These are phyloP conservation scores for Conus canariensis DNA, from an alignment of 2,888 invertebrate genomes.

Conservation along the genomic window DNA sequence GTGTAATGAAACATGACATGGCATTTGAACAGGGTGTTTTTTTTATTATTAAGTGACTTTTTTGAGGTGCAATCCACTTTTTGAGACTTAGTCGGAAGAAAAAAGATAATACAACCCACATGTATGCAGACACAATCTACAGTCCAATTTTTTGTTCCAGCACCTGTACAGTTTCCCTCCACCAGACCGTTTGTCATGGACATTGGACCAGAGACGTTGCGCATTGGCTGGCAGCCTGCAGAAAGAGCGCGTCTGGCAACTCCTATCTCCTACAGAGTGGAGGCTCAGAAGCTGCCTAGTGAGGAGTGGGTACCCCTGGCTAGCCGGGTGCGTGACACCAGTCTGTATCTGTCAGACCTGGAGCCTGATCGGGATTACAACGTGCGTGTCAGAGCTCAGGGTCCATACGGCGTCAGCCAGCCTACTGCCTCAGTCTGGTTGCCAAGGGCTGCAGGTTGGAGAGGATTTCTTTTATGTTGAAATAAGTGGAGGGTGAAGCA, in stretches of 20 bases:
- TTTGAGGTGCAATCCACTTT: too few species aligned
- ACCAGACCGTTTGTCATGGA: conserved; percentile 68
- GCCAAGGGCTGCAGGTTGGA: conserved; percentile 68
- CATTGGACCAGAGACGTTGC: conserved; percentile 67
- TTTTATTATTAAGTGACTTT: too few species aligned
- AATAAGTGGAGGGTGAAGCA: not conserved
- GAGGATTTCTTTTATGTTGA: not conserved
- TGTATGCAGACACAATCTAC: too few species aligned
- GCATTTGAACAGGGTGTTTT: too few species aligned
- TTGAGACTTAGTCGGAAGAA: too few species aligned
- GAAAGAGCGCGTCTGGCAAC: conserved; percentile 53
- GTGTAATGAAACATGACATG: too few species aligned
- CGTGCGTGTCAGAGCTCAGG: conserved; percentile 96
- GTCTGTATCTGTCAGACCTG: conserved; percentile 79
- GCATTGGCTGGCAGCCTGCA: conserved; percentile 73
- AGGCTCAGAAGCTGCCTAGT: conserved; percentile 64
- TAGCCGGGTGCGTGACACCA: conserved; percentile 66
- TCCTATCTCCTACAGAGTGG: conserved; percentile 69
- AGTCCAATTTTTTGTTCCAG: conserved; percentile 46
- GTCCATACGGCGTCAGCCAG: conserved; percentile 97
- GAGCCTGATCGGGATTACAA: conserved; percentile 96
- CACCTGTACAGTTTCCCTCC: conserved; percentile 65
- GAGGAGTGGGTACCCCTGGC: conserved; percentile 66
- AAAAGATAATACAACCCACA: too few species aligned
- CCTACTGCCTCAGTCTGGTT: conserved; percentile 90